A percentile compares a stretch with the other conserved stretches of the same genome.
phyloP scores from a whole-genome alignment of 2,113 vertebrate species.

The Panthera leo region DNA sequence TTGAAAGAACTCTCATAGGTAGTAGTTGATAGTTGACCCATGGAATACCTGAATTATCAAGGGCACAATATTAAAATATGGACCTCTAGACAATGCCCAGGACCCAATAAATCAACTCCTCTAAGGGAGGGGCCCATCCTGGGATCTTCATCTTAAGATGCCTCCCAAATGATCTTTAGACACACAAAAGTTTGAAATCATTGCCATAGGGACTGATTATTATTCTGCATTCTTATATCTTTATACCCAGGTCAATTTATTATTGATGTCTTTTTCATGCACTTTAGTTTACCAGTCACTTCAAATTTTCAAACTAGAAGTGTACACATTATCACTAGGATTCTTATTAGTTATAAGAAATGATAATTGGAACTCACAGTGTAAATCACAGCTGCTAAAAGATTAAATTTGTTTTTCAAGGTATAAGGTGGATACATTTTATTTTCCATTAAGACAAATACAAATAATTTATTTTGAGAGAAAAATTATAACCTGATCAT shows the following conservation, averaged over 20 bases:
- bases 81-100: background rate
- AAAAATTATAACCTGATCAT: background rate
- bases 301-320: constrained; percentile 14
- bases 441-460: background rate
- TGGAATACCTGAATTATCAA: background rate
- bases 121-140: background rate
- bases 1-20: background rate
- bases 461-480: background rate
- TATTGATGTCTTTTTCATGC: constrained; percentile 5
- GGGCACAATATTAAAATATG: background rate
- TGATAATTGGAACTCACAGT: background rate
- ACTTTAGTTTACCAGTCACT: background rate
- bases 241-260: constrained; percentile 14
- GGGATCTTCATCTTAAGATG: background rate
- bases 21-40: background rate
- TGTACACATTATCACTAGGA: background rate
- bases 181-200: background rate
- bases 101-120: background rate
- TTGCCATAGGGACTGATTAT: background rate
- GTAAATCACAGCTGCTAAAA: background rate
- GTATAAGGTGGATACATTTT: background rate
- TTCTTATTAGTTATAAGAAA: background rate
- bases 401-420: constrained; percentile 23
- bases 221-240: background rate
- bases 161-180: background rate